A percentile compares a stretch with the other conserved stretches of the same genome.
Evolutionary conservation across 2,797 vertebrate genomes (phyloP).

Genomic region (Champsocephalus esox): DNA sequence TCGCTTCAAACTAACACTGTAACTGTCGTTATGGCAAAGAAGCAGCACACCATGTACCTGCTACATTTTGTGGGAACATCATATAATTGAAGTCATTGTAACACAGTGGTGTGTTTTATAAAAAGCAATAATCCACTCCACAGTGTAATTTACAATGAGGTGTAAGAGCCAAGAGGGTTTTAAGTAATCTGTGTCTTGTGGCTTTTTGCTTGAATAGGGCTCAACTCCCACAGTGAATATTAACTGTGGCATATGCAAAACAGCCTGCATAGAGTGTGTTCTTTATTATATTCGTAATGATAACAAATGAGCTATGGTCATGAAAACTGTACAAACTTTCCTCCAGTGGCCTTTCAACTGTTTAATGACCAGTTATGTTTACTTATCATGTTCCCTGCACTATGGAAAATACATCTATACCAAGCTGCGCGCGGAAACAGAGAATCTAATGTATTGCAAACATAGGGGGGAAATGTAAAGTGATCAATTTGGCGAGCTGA

Average conservation of each 20-base stretch:
- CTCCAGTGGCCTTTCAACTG: conserved; percentile 44
- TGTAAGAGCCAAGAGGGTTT: conserved; percentile 61
- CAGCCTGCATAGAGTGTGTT: conserved; percentile 26
- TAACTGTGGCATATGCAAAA: conserved; percentile 65
- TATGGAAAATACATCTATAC: conserved; percentile 27
- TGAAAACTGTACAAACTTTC: conserved; percentile 19
- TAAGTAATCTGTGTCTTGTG: conserved; percentile 65
- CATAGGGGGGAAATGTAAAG: conserved; percentile 25
- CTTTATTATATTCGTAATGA: conserved; percentile 37
- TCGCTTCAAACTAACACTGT: conserved; percentile 20
- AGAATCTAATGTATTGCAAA: conserved; percentile 35
- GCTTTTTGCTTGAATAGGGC: conserved; percentile 56
- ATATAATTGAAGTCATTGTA: conserved; percentile 17
- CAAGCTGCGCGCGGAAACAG: conserved; percentile 29
- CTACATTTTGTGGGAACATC: conserved; percentile 21
- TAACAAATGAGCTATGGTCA: conserved; percentile 38
- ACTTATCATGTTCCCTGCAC: conserved; percentile 38
- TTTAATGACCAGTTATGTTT: conserved; percentile 58
- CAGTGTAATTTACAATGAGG: conserved; percentile 49
- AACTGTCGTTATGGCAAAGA: conserved; percentile 24
- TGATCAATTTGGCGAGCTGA: conserved; percentile 27
- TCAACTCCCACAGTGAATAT: conserved; percentile 59
- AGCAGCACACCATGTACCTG: conserved; percentile 25
- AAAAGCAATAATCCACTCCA: conserved; percentile 43
- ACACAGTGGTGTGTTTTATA: conserved; percentile 26